phyloP scores from a whole-genome alignment of 2,113 vertebrate species.

The Climacteris rufus region DNA sequence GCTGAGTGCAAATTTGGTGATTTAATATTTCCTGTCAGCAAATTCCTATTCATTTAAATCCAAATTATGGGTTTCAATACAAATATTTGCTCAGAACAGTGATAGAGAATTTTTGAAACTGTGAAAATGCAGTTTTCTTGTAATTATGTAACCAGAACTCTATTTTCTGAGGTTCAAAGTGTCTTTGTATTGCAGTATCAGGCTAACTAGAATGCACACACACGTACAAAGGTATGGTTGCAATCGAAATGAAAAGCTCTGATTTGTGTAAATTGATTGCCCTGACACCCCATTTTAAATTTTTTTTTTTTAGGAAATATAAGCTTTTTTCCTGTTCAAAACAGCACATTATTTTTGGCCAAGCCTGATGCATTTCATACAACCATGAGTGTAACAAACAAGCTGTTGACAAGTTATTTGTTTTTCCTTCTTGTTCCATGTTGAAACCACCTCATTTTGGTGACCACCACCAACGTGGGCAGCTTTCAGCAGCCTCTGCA shows the following conservation, averaged over 20 bases:
- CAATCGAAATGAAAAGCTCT: background rate
- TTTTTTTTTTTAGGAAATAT: background rate
- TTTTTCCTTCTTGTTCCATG: background rate
- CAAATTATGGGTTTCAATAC: background rate
- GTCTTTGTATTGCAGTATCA: background rate
- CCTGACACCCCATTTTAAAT: background rate
- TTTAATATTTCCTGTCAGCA: background rate
- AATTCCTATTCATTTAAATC: background rate
- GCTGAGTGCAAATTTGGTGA: background rate
- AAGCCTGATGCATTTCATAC: background rate
- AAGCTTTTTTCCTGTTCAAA: background rate
- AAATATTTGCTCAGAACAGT: background rate
- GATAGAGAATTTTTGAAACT: background rate
- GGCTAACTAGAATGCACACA: background rate
- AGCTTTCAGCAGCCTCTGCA: background rate
- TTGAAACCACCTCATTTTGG: background rate
- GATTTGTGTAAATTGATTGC: background rate
- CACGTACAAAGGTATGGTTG: background rate
- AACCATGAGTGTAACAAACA: background rate
- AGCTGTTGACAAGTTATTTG: background rate
- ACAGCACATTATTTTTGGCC: background rate
- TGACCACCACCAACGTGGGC: accelerated
- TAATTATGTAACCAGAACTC: background rate
- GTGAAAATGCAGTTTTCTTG: background rate
- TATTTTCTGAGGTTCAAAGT: background rate